Evolutionary conservation across 2,797 vertebrate genomes (phyloP), one percentile per base, ranked within the genome.

Genomic region (Meda fulgida): DNA sequence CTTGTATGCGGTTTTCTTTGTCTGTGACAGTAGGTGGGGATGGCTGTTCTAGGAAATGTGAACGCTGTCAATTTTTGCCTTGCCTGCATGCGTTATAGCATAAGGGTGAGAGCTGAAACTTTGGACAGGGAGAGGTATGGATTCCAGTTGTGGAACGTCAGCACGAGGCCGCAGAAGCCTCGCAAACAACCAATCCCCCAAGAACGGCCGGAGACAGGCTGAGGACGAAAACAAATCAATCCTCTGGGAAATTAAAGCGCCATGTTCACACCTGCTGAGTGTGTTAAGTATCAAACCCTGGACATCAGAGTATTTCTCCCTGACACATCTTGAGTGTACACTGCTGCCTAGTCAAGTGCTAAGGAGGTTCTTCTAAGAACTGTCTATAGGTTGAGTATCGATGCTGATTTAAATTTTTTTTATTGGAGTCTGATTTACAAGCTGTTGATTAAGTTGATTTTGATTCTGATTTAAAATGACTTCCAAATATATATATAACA

Each of bases 191-290:
- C 83, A 69, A 14, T 69, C 38, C 73, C 70, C 40, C 21, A 6
- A 34, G 75, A 63, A 66, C 55, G 40, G 80, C 26, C 73, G 5
- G 19, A 84, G 83, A 73, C 85, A 36, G 85, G 87, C 80, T 84
- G 89, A 78, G 85, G 63, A 58, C 10, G 72, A 67, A 85, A 82
- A 78, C 80, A 84, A 85, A 81, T 87, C 71, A 75, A 65, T 80
- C 83, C 83, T 85, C 29, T 18, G 81, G 85, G 86, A 88, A 89
- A 86, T 76, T 81, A 71, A 71, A 86, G 75, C 19, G 21, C 60
- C 51, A 3, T 60, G 29, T 84, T 84, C 77, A 84, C 40, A 85
- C 71, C 78, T 65, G 40, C 76, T 65, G 88, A 81, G 75, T 79
- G 63, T 83, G 71, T 73, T 53, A 76, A 40, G 77, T 73, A 83